phyloP scores from a whole-genome alignment of 2,888 invertebrate species.

The Cantharis rustica region DNA sequence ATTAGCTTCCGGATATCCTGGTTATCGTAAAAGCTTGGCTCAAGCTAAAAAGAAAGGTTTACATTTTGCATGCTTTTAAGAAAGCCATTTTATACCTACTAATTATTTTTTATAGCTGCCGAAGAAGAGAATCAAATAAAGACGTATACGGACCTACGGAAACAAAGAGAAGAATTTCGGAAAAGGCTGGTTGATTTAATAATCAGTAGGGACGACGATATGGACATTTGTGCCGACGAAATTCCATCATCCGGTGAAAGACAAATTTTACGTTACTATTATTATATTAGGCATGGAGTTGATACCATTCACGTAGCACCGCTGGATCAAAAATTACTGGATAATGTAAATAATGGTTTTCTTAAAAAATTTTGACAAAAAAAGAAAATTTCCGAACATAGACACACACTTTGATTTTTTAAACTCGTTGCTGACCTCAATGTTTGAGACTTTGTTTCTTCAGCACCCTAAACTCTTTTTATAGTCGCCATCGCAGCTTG shows the following conservation, averaged over 20 bases:
- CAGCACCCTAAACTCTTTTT: no score
- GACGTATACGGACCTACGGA: slow-evolving; percentile 70
- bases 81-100: not conserved
- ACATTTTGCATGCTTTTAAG: not conserved
- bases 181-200: slow-evolving; percentile 78
- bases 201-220: slow-evolving; percentile 61
- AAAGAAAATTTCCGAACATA: not conserved
- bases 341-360: slow-evolving; percentile 55
- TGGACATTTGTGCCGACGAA: slow-evolving; percentile 53
- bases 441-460: no score
- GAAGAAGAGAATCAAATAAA: slow-evolving; percentile 53
- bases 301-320: slow-evolving; percentile 89
- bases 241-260: slow-evolving; percentile 69
- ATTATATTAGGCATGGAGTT: slow-evolving; percentile 88
- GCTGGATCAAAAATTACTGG: slow-evolving; percentile 74
- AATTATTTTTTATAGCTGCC: slow-evolving; percentile 53
- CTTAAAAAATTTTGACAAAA: not conserved
- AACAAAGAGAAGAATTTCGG: slow-evolving; percentile 82
- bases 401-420: not conserved
- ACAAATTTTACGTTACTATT: slow-evolving; percentile 81
- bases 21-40: slow-evolving; percentile 49
- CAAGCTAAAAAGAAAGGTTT: slow-evolving; percentile 51
- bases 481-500: no score
- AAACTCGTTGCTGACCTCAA: no score
- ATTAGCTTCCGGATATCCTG: slow-evolving; percentile 50